Conservation (phyloP, 2,888 invertebrate genomes). For the Stenolophus ochropezus region DNA sequence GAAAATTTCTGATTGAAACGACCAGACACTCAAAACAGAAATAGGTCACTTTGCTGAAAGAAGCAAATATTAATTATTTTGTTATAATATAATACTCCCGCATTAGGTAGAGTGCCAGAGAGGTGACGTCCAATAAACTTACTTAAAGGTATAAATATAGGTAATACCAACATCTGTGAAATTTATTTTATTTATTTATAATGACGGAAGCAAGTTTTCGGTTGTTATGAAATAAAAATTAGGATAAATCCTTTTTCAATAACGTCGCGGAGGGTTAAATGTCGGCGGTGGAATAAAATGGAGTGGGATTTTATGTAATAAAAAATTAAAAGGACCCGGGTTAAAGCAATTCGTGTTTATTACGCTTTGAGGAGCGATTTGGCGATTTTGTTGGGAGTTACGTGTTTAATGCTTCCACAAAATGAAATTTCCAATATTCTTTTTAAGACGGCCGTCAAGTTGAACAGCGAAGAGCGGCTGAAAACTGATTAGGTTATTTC, state of each 20-base stretch:
- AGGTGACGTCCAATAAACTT: too few relatives aligned
- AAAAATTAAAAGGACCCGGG: slow-evolving; percentile 24
- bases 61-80: too few relatives aligned
- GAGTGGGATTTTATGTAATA: slow-evolving; percentile 26
- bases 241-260: not conserved
- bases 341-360: slow-evolving; percentile 42
- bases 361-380: slow-evolving; percentile 28
- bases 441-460: slow-evolving; percentile 51
- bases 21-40: too few relatives aligned
- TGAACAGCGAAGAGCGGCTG: slow-evolving; percentile 38
- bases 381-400: slow-evolving; percentile 39
- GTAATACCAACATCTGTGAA: too few relatives aligned
- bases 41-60: too few relatives aligned
- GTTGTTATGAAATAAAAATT: not conserved
- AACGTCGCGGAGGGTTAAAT: not conserved
- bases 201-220: too few relatives aligned
- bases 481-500: slow-evolving; percentile 55
- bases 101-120: too few relatives aligned
- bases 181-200: too few relatives aligned
- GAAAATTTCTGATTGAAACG: too few relatives aligned
- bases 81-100: too few relatives aligned
- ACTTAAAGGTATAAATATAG: too few relatives aligned
- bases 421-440: slow-evolving; percentile 57
- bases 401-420: slow-evolving; percentile 54
- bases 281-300: slow-evolving; percentile 1